phyloP scores from a whole-genome alignment of 2,888 invertebrate species.

The Diarsia mendica region DNA sequence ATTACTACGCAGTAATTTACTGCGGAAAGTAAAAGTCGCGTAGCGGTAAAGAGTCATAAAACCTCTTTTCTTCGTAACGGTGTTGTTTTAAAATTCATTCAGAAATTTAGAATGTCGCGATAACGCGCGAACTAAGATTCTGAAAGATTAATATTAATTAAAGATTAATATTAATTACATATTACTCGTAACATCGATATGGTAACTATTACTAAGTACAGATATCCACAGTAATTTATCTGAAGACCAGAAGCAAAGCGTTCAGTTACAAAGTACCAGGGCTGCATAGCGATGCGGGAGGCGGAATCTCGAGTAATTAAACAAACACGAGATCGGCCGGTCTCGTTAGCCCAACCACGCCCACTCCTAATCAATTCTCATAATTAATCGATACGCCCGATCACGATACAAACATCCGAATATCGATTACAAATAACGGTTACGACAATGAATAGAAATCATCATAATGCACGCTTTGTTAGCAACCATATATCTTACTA shows the following conservation, averaged over 20 bases:
- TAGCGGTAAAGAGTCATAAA: too few species aligned
- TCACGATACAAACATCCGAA: constrained; percentile 69
- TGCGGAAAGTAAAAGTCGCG: too few species aligned
- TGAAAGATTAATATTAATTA: too few species aligned
- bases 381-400: constrained; percentile 82
- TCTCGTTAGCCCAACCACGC: constrained; percentile 82
- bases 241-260: constrained; percentile 76
- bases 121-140: too few species aligned
- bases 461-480: constrained; percentile 61
- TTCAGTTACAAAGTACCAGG: constrained; percentile 62
- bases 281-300: constrained; percentile 68
- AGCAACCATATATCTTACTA: constrained; percentile 26
- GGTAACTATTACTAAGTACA: constrained; percentile 13
- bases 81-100: neutral
- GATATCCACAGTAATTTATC: constrained; percentile 52
- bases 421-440: constrained; percentile 76
- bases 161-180: too few species aligned
- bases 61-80: neutral
- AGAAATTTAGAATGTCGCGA: neutral
- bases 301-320: constrained; percentile 82
- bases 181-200: constrained; percentile 15
- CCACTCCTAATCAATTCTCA: constrained; percentile 84
- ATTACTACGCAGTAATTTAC: neutral
- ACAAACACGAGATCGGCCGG: constrained; percentile 84
- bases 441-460: constrained; percentile 62